Evolutionary conservation across 2,113 vertebrate genomes (phyloP).

Genomic region (Myrmophylax atrothorax): DNA sequence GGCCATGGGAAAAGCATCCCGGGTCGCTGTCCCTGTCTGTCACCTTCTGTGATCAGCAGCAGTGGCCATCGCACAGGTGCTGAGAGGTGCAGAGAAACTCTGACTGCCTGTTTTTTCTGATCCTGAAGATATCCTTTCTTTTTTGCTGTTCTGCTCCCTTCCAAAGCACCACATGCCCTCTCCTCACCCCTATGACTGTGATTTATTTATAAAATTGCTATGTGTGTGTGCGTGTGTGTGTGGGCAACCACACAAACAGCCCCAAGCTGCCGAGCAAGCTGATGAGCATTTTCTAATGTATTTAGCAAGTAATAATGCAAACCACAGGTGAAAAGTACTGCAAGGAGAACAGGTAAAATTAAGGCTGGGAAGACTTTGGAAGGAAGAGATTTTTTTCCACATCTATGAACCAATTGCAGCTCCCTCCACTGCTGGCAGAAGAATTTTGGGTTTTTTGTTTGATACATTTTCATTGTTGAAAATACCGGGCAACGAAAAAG

Average conservation of each 20-base stretch:
- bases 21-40: not conserved
- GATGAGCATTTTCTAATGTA: conserved; percentile 22
- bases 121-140: not conserved
- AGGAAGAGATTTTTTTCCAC: not conserved
- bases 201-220: conserved; percentile 55
- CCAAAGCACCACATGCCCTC: not conserved
- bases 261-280: conserved; percentile 18
- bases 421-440: not conserved
- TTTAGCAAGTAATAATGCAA: conserved; percentile 47
- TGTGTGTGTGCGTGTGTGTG: not conserved
- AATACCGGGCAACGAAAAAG: not conserved
- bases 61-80: not conserved
- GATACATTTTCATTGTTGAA: not conserved
- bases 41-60: not conserved
- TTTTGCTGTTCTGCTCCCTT: not conserved
- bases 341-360: not conserved
- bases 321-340: not conserved
- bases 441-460: not conserved
- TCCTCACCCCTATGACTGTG: conserved; percentile 28
- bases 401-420: not conserved
- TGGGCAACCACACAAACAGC: conserved; percentile 37
- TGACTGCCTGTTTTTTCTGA: not conserved
- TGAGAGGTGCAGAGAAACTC: not conserved
- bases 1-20: not conserved
- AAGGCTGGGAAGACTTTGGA: not conserved